Evolutionary conservation across 1,140 invertebrate species (phyloP), one percentile per base, ranked within the genome.

Genomic region (Drosophila takahashii): DNA sequence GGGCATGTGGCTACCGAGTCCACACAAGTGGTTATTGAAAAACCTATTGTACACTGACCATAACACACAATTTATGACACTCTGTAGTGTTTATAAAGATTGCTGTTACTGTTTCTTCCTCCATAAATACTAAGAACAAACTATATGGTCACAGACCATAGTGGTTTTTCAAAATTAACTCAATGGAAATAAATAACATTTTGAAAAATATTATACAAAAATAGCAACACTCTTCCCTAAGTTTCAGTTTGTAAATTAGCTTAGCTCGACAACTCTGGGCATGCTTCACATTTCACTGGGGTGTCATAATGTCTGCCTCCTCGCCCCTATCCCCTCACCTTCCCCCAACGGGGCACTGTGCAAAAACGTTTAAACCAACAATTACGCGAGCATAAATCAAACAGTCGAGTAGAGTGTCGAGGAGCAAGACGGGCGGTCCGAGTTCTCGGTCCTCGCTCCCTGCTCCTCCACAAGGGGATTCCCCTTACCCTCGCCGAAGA

Each of bases 371-470:
- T 91, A 92, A 92, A 92, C 90, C 87, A 92, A 92, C 90, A 92
- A 92, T 92, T 92, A 92, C 90, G 84, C 72, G 87, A 61, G 57
- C 90, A 92, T 92, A 92, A 92, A 92, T 92, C 90, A 92, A 91
- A 91, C 77, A 70, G 83, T 80, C 83, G 89, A 90, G 71, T 91
- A 73, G 90, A 79, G 84, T 70, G 77, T 74, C 62, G 73, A 77
- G 73, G 73, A 77, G 65, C 61, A 50, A 51, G 66, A 34, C 65
- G 57, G 60, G 73, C 51, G 52, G 73, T 77, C 74, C 71, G 75
- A 59, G 57, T 50, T 50, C 59, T 64, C 15, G 73, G 10, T 61
- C 32, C 58, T n/a, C 13, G 16, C 13, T 18, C n/a, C 26, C 22
- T 45, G 52, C 52, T 9, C 47, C 65, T 45, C 16, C 39, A 22